Base-by-base conservation (phyloP, 2,888 invertebrate species). In the Heliconius sara region DNA sequence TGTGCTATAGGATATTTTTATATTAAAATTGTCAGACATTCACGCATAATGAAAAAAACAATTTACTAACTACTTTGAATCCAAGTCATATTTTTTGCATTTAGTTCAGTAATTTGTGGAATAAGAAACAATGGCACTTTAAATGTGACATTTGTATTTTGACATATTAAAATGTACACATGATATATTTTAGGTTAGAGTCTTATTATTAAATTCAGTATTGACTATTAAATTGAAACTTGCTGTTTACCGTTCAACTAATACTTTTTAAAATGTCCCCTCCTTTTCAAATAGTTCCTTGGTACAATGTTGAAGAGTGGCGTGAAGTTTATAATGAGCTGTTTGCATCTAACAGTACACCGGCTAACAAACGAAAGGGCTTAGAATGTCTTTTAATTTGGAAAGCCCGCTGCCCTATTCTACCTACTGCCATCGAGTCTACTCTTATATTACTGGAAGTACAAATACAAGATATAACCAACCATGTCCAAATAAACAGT, bases 361-460 rank as follows among this genome's bases (percentile, higher is more conserved):
- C 84, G 65, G 79, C 84, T 52, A 87, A 89, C 67, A 92, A 92
- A 88, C 85, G 87, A 85, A 86, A 92, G 83, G 96, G 95, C 57
- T 89, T 96, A 80, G 87, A 94, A 79, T 86, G 91, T n/a, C 87
- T 96, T 81, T 87, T 91, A 76, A 87, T 96, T 80, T 96, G 96
- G 96, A 96, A 96, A 91, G 89, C 92, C 22, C 91, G 96, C 82
- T 95, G 93, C 79, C 96, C 96, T 10, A 90, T 93, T 60, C 87
- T 96, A 79, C 96, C 96, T 43, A 95, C 96, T 71, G 96, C 96
- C n/a, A 92, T 96, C 81, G 96, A 96, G 89, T 96, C 96, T 39
- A 96, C 96, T 0, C 86, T 96, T 76, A 93, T 94, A 76, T 88
- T 96, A 83, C 87, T 96, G 27, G 95, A 96, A 89, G 96, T 96